A percentile compares a stretch with the other conserved stretches of the same genome.
phyloP scores from a whole-genome alignment of 2,113 vertebrate species.

The Paramisgurnus dabryanus region DNA sequence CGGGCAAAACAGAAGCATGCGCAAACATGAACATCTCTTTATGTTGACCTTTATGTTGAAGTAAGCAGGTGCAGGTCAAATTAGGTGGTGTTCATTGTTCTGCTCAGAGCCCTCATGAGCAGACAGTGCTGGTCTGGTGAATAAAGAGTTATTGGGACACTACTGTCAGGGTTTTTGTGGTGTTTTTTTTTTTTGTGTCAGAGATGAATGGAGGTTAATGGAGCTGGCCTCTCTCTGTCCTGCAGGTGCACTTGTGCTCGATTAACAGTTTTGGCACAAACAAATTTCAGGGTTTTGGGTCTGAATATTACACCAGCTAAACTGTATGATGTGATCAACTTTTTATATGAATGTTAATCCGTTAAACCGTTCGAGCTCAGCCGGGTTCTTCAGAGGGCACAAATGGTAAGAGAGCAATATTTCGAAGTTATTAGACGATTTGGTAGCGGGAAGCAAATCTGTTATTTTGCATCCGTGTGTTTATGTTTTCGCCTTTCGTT shows the following conservation, averaged over 20 bases:
- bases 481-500: background rate
- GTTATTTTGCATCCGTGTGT: background rate
- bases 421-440: background rate
- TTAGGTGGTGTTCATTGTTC: background rate
- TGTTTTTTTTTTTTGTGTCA: conserved; percentile 14
- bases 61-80: background rate
- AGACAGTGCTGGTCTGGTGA: conserved; percentile 15
- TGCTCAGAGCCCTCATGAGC: conserved; percentile 11
- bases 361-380: conserved; percentile 2
- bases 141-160: conserved; percentile 35
- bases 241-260: conserved; percentile 44
- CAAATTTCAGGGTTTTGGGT: background rate
- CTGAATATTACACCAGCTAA: background rate
- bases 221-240: conserved; percentile 42
- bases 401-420: background rate
- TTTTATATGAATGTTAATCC: conserved; percentile 20
- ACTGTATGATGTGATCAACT: conserved; percentile 9
- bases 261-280: conserved; percentile 1
- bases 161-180: background rate
- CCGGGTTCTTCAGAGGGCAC: background rate
- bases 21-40: background rate
- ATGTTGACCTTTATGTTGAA: background rate
- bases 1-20: too few species aligned
- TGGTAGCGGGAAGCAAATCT: background rate
- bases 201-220: conserved; percentile 51